Evolutionary conservation across 2,113 vertebrate genomes (phyloP), one percentile per base, ranked within the genome.

Genomic region (Puntigrus tetrazona): DNA sequence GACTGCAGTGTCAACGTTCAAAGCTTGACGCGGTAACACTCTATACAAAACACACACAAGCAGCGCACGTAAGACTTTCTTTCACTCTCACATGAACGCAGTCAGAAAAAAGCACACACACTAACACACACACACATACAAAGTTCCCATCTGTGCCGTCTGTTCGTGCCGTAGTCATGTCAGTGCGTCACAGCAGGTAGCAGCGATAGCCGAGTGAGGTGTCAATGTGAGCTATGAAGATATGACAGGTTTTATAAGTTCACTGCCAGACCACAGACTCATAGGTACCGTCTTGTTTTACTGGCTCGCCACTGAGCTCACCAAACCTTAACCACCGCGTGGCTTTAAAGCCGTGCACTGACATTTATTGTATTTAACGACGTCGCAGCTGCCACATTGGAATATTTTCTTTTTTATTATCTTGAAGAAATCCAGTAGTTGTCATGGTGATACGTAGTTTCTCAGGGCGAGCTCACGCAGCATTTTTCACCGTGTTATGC

Each of bases 141-240:
- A 75, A 73, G 10, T 63, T 59, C 41, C 84, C 84, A 86, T 76
- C 84, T 86, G 78, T 67, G 38, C 78, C 69, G 11, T 82, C 78
- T 82, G 84, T 80, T 82, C 55, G 13, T 50, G 55, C 79, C 25
- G 57, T 59, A 67, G 69, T 52, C 78, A 81, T 81, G 84, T 85
- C 78, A 74, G 65, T 7, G 2, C n/a, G 6, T 47, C 84, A 29
- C 78, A 80, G 78, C 47, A 85, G 84, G 78, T 81, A 63, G 63
- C 80, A 69, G 6, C 10, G 20, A 63, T 61, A 27, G 47, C 50
- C 47, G 29, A 81, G 38, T 52, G 69, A 81, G 57, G 57, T 80
- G 76, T 85, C 65, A 79, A 55, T 78, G 78, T 47, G 78, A 67
- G 78, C 59, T 80, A 80, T 80, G 61, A 80, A 80, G 59, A 80